Conservation (phyloP, 2,888 invertebrate genomes). For the Lycophotia porphyrea region DNA sequence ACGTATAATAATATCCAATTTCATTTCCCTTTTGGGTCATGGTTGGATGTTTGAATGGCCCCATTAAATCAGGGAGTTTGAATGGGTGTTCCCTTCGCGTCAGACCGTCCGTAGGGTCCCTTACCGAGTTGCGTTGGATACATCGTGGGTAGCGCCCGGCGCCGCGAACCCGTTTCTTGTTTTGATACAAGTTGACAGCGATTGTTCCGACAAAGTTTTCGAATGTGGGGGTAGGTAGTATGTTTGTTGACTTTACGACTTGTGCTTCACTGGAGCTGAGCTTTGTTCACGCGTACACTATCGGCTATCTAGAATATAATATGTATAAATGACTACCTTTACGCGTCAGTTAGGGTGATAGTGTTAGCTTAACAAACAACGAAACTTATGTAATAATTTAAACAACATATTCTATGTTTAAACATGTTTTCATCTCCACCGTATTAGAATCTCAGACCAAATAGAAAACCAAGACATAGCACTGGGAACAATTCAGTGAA, state of each 20-base stretch:
- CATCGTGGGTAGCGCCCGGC: slow-evolving; percentile 73
- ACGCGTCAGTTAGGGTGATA: background rate
- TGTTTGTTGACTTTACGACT: slow-evolving; percentile 44
- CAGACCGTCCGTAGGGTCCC: slow-evolving; percentile 53
- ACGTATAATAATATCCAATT: slow-evolving; percentile 51
- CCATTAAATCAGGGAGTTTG: slow-evolving; percentile 69
- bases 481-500: no score
- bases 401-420: background rate
- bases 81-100: slow-evolving; percentile 62
- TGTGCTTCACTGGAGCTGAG: slow-evolving; percentile 1
- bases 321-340: background rate
- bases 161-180: slow-evolving; percentile 67
- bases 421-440: background rate
- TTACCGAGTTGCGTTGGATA: slow-evolving; percentile 62
- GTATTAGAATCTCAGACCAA: background rate
- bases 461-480: no score
- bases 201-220: slow-evolving; percentile 52
- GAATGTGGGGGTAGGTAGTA: slow-evolving; percentile 27
- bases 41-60: slow-evolving; percentile 64
- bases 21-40: slow-evolving; percentile 53
- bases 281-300: slow-evolving; percentile 6
- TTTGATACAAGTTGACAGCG: slow-evolving; percentile 57
- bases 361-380: background rate
- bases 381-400: background rate
- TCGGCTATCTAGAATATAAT: slow-evolving; percentile 16